Evolutionary conservation across 1,140 invertebrate genomes (phyloP).

Genomic region (Panagrolaimus sp.): DNA sequence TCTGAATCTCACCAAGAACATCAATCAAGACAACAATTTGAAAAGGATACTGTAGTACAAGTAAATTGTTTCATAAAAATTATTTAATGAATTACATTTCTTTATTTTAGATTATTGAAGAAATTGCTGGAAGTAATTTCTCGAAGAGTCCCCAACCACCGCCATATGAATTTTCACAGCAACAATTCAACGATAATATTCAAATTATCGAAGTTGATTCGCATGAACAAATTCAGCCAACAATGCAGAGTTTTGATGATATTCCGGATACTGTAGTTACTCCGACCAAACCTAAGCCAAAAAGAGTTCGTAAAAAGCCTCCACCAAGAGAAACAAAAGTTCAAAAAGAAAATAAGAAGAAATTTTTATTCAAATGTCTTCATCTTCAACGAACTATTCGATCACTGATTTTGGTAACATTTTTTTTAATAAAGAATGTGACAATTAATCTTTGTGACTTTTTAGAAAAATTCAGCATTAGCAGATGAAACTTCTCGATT

Average conservation of each 20-base stretch:
- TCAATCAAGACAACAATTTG: no score
- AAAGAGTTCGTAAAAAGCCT: not conserved
- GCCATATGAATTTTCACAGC: no score
- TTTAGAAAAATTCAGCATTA: conserved; percentile 10
- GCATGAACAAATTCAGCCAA: not conserved
- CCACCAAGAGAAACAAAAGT: not conserved
- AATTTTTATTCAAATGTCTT: not conserved
- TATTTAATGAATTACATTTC: no score
- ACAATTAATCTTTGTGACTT: not conserved
- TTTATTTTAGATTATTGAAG: no score
- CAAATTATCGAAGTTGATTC: not conserved
- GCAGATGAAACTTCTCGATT: not conserved
- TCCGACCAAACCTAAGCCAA: not conserved
- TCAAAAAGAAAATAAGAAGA: not conserved
- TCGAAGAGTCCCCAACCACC: not conserved
- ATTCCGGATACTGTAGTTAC: not conserved
- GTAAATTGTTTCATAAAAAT: no score
- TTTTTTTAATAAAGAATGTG: no score
- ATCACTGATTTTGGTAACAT: not conserved
- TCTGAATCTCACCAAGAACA: no score
- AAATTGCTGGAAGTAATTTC: no score
- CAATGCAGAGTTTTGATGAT: not conserved
- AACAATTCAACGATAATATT: not conserved
- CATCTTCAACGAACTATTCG: not conserved
- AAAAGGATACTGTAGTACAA: no score